These are phyloP conservation scores for Agrilus planipennis DNA, from an alignment of 1,140 invertebrate species.

Conservation along the genomic window DNA sequence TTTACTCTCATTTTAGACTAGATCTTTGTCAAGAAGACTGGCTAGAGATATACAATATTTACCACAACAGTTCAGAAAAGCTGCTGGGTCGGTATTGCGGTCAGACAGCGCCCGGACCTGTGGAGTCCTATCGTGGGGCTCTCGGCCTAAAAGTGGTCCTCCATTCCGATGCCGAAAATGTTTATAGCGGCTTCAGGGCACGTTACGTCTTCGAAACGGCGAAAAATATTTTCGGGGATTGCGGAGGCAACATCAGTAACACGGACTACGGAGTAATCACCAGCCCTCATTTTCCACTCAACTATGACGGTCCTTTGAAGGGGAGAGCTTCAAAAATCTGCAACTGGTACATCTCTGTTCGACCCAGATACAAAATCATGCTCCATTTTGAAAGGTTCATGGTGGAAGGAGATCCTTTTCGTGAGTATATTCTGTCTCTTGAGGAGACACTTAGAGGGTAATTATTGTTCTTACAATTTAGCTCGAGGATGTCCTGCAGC, in stretches of 20 bases:
- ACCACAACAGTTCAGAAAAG: slow-evolving; percentile 63
- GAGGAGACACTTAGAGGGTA: too few species aligned
- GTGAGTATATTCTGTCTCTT: slow-evolving; percentile 49
- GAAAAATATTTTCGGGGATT: slow-evolving; percentile 82
- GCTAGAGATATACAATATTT: slow-evolving; percentile 85
- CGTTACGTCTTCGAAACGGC: slow-evolving; percentile 75
- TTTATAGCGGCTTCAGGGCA: slow-evolving; percentile 84
- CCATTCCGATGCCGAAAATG: slow-evolving; percentile 69
- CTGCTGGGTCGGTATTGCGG: slow-evolving; percentile 79
- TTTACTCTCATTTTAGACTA: slow-evolving; percentile 35
- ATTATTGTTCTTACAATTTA: slow-evolving; percentile 35
- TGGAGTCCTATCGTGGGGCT: slow-evolving; percentile 77
- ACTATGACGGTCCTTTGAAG: slow-evolving; percentile 66
- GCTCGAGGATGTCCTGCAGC: slow-evolving; percentile 81
- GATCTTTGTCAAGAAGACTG: slow-evolving; percentile 81
- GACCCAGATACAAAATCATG: slow-evolving; percentile 67
- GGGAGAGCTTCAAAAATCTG: slow-evolving; percentile 70
- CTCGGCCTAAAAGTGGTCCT: slow-evolving; percentile 71
- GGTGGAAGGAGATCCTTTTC: slow-evolving; percentile 75
- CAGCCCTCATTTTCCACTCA: slow-evolving; percentile 75
- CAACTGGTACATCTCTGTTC: slow-evolving; percentile 84
- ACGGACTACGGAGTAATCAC: slow-evolving; percentile 68
- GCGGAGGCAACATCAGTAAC: slow-evolving; percentile 80
- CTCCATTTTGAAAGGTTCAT: slow-evolving; percentile 79
- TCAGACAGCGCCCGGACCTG: slow-evolving; percentile 72